These are phyloP conservation scores for Fringilla coelebs DNA, from an alignment of 2,797 vertebrate genomes.

Conservation along the genomic window DNA sequence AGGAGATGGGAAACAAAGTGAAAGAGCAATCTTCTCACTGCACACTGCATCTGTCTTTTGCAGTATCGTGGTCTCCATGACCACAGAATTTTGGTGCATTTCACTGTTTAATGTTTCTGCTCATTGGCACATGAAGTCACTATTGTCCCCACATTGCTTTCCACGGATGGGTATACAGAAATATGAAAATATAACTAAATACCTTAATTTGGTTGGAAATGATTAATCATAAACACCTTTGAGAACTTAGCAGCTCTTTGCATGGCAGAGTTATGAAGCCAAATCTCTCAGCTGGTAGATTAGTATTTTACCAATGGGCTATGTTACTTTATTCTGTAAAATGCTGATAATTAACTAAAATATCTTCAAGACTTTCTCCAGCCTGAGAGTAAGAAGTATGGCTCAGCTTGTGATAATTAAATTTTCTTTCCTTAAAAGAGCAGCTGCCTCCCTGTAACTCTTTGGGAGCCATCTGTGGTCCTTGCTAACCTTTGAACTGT, in stretches of 20 bases:
- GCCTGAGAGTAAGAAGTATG: neutral
- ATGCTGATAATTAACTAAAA: neutral
- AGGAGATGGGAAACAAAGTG: neutral
- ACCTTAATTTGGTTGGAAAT: neutral
- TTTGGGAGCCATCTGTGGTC: neutral
- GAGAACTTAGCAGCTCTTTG: neutral
- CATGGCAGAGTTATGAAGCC: neutral
- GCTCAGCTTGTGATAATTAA: neutral
- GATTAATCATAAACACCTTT: neutral
- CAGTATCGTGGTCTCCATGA: neutral
- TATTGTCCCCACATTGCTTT: neutral
- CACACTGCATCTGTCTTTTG: neutral
- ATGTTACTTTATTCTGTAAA: neutral
- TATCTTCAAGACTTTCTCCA: neutral
- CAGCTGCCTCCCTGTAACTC: neutral
- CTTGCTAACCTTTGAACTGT: neutral
- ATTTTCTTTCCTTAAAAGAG: neutral
- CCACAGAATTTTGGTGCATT: neutral
- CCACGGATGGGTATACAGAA: neutral
- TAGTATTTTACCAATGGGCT: neutral
- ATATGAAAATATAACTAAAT: neutral
- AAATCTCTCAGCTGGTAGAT: neutral
- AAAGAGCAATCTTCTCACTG: neutral
- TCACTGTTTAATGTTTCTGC: neutral
- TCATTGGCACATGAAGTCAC: neutral